These are phyloP conservation scores for Hydrotaea cyrtoneurina DNA, from an alignment of 2,888 invertebrate genomes.

Conservation along the genomic window DNA sequence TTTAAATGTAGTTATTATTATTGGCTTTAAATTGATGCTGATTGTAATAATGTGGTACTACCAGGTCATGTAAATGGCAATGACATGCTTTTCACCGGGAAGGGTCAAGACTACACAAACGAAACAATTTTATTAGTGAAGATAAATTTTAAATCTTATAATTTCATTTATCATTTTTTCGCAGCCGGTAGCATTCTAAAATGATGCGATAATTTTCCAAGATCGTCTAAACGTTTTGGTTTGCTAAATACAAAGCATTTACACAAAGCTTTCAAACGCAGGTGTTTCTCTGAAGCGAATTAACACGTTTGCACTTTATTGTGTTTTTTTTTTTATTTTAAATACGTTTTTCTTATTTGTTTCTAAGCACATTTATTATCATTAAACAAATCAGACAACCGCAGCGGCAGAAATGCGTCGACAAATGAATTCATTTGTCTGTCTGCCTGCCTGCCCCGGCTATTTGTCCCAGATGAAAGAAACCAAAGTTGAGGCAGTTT, in stretches of 20 bases:
- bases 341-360: background rate
- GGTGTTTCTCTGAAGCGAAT: conserved; percentile 22
- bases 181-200: no score
- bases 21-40: no score
- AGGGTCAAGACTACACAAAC: no score
- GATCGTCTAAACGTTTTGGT: no score
- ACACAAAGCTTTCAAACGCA: background rate
- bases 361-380: conserved; percentile 21
- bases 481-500: background rate
- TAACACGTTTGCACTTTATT: conserved; percentile 27
- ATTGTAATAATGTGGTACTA: no score
- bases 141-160: no score
- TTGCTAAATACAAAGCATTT: background rate
- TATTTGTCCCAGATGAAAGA: conserved; percentile 24
- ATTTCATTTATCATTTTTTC: no score
- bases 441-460: background rate
- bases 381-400: conserved; percentile 22
- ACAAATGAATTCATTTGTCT: conserved; percentile 2
- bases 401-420: background rate
- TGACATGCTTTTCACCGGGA: no score
- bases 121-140: no score
- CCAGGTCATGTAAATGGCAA: no score
- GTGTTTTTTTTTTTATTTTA: background rate
- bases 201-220: no score
- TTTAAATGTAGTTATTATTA: no score